These are phyloP conservation scores for Chaetoderma sp. DNA, from an alignment of 2,888 invertebrate species.

Conservation along the genomic window DNA sequence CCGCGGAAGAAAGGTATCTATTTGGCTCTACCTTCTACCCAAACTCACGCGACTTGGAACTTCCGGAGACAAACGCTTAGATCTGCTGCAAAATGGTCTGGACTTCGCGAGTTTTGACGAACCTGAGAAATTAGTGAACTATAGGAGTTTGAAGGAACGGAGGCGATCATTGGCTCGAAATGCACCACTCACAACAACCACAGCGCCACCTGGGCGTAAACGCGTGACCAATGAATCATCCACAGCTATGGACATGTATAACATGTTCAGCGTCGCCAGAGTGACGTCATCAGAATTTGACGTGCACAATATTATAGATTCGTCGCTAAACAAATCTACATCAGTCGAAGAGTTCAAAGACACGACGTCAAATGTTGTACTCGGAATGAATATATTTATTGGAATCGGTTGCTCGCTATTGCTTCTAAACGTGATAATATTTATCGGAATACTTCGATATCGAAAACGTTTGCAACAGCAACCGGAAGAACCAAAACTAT, in stretches of 20 bases:
- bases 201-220: not conserved
- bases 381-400: slow-evolving; percentile 75
- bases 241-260: not conserved
- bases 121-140: slow-evolving; percentile 76
- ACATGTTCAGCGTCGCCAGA: not conserved
- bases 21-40: slow-evolving; percentile 95
- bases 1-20: slow-evolving; percentile 92
- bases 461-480: no score
- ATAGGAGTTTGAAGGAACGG: no score
- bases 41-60: slow-evolving; percentile 86
- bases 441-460: slow-evolving; percentile 87
- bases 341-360: not conserved
- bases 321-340: not conserved
- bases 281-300: not conserved
- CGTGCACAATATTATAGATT: no score
- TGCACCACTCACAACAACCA: not conserved
- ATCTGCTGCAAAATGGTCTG: slow-evolving; percentile 85
- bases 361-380: slow-evolving; percentile 42
- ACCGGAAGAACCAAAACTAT: no score
- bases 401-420: slow-evolving; percentile 93
- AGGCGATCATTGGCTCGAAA: not conserved
- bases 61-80: slow-evolving; percentile 85
- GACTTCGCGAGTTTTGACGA: slow-evolving; percentile 92
- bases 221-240: not conserved
- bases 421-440: slow-evolving; percentile 91